phyloP scores from a whole-genome alignment of 2,797 vertebrate genomes.

The Mormyrops attenuatus region DNA sequence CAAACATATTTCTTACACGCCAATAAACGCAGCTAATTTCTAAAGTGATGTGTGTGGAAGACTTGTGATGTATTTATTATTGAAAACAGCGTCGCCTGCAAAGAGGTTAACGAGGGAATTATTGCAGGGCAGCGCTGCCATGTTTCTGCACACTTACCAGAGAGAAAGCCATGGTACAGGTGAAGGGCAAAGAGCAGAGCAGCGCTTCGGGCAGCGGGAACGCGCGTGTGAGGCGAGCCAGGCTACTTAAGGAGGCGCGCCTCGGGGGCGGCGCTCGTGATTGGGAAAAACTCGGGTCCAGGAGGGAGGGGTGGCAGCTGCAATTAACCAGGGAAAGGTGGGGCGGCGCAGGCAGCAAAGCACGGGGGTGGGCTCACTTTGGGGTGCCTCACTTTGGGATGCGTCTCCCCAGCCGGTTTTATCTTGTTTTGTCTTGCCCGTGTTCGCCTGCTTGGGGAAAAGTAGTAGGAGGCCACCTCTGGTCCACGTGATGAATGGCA shows the following conservation, averaged over 20 bases:
- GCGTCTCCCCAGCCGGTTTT: neutral
- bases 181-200: neutral
- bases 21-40: neutral
- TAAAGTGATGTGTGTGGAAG: neutral
- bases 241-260: constrained; percentile 15
- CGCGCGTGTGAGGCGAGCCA: neutral
- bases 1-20: neutral
- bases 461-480: neutral
- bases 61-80: neutral
- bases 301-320: neutral
- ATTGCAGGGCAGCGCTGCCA: neutral
- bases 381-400: neutral
- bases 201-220: constrained; percentile 39
- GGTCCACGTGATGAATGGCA: neutral
- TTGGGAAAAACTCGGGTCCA: constrained; percentile 22
- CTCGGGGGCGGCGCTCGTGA: constrained; percentile 15
- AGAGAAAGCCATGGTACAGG: constrained; percentile 65
- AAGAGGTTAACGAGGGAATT: neutral
- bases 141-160: constrained; percentile 57
- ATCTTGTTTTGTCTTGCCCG: neutral
- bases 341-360: neutral
- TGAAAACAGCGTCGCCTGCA: neutral
- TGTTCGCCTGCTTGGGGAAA: neutral
- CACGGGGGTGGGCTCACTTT: neutral
- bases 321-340: constrained; percentile 7